These are phyloP conservation scores for Idaea straminata DNA, from an alignment of 2,888 invertebrate genomes.

Conservation along the genomic window DNA sequence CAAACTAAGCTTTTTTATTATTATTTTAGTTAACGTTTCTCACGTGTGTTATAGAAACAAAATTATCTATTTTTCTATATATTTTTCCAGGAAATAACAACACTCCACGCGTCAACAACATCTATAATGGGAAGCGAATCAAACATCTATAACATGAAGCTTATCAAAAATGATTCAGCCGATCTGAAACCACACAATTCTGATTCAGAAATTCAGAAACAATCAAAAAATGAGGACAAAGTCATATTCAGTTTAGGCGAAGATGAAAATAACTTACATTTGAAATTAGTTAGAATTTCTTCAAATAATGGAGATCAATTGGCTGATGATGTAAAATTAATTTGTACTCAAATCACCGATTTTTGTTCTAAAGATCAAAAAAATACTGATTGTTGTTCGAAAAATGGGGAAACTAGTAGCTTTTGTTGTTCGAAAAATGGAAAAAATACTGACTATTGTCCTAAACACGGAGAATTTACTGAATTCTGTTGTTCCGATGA, in stretches of 20 bases:
- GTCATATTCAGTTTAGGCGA: conserved; percentile 68
- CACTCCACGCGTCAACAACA: conserved; percentile 62
- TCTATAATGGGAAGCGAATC: conserved; percentile 76
- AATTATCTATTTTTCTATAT: conserved; percentile 4
- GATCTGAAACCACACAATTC: conserved; percentile 53
- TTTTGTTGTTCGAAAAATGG: not conserved
- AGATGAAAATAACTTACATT: conserved; percentile 36
- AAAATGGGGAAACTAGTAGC: not conserved
- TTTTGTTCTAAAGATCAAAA: conserved; percentile 43
- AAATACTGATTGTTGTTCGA: not conserved
- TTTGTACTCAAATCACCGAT: conserved; percentile 63
- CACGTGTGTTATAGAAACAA: not conserved
- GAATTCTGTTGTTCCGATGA: not conserved
- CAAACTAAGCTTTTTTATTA: too few species aligned
- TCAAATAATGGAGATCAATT: conserved; percentile 63
- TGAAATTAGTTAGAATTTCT: conserved; percentile 60
- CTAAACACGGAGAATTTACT: not conserved
- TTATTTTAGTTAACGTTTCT: not conserved
- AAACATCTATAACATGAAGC: conserved; percentile 67
- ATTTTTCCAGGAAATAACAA: conserved; percentile 53
- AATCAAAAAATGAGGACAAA: conserved; percentile 39
- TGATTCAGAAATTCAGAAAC: conserved; percentile 62
- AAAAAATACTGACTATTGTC: not conserved
- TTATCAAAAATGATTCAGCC: conserved; percentile 34
- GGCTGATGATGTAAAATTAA: conserved; percentile 57